Base-by-base conservation (phyloP, 2,113 vertebrate genomes). In the Anguilla rostrata region DNA sequence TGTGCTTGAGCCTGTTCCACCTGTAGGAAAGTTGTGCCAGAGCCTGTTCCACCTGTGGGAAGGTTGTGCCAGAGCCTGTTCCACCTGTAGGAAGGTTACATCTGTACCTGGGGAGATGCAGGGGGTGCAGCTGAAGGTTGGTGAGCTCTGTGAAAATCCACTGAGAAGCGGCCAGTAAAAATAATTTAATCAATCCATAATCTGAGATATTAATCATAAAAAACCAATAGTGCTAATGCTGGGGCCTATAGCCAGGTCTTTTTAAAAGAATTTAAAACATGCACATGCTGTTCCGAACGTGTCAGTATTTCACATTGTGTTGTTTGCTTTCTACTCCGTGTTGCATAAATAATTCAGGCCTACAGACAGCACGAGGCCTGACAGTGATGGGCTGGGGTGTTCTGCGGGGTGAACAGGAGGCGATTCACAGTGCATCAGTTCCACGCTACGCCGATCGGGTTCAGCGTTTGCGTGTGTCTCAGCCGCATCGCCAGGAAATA, bases 11-110 rank as follows among this genome's bases (percentile, higher is more conserved):
- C 34, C 34, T 34, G 34, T 34, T 34, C 34, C 34, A 1, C 34
- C 34, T 34, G 34, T 34, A 34, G 34, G 34, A 34, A 34, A 1
- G 34, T 34, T 34, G 34, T 34, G 34, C 34, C 1, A 0, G 34
- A 34, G 1, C 1, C 34, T 34, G 34, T 34, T 34, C 34, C 34
- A 34, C 34, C 34, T 34, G 34, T 34, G 1, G 34, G 34, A 34
- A 34, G 34, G 34, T 34, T 34, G 34, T 34, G 34, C 34, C 34
- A 46, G 43, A 46, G 43, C 43, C 43, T 4, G 5, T 81, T 82
- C 34, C 84, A 81, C 26, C 49, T 20, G 85, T 60, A 53, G 79
- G 86, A 87, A 46, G 9, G n/a, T 60, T 78, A 86, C 81, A 66
- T 9, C n/a, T 56, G 1, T 29, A 60, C 60, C 5, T 83, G 83